phyloP scores from a whole-genome alignment of 2,797 vertebrate genomes.

The Heliangelus exortis region DNA sequence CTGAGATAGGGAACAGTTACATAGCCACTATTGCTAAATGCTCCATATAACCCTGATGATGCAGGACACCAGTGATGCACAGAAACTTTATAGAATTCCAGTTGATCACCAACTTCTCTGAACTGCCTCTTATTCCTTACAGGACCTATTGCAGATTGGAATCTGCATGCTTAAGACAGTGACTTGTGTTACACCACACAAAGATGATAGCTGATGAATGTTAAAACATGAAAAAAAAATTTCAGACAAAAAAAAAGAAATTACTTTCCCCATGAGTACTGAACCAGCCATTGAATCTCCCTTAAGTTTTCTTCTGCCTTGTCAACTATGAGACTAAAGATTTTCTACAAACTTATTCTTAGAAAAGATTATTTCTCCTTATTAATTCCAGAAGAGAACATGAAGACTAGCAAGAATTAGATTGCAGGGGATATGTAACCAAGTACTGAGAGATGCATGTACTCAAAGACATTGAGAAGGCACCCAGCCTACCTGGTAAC shows the following conservation, averaged over 20 bases:
- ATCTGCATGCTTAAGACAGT: not conserved
- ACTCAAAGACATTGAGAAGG: not conserved
- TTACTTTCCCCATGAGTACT: not conserved
- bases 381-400: not conserved
- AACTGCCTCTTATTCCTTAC: not conserved
- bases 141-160: not conserved
- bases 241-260: not conserved
- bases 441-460: not conserved
- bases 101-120: not conserved
- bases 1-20: not conserved
- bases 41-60: not conserved
- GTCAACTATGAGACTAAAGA: not conserved
- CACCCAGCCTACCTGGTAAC: constrained; percentile 86
- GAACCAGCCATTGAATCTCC: not conserved
- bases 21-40: not conserved
- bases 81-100: not conserved
- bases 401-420: not conserved
- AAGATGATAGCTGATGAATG: not conserved
- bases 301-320: not conserved
- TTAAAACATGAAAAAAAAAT: not conserved
- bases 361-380: not conserved
- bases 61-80: not conserved
- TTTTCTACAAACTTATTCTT: not conserved
- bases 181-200: not conserved
- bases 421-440: not conserved